A percentile compares a stretch with the other conserved stretches of the same genome.
Conservation (phyloP, 2,797 vertebrate genomes). For the Craterocephalus amniculus region DNA sequence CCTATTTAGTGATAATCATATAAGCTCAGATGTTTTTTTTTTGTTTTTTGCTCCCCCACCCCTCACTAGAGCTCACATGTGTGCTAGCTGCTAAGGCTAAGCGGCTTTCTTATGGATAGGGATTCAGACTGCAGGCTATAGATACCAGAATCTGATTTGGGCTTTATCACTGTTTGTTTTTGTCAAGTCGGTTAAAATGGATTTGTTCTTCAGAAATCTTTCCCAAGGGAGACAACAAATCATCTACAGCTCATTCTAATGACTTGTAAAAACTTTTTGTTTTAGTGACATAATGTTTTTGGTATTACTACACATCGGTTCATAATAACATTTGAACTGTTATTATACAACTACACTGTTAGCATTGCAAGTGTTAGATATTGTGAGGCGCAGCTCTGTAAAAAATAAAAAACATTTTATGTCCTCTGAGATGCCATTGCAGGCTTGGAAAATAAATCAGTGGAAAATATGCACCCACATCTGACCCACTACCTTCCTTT, state of each 20-base stretch:
- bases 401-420: not conserved
- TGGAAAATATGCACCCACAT: conserved; percentile 1
- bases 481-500: not conserved
- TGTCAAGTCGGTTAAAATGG: conserved; percentile 76
- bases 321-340: not conserved
- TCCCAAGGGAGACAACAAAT: conserved; percentile 71
- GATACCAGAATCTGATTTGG: conserved; percentile 84
- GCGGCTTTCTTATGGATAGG: conserved; percentile 76
- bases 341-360: not conserved
- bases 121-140: conserved; percentile 76
- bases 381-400: not conserved
- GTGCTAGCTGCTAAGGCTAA: conserved; percentile 75
- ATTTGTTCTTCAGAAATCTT: conserved; percentile 79
- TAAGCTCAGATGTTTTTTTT: conserved; percentile 1
- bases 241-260: conserved; percentile 74
- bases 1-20: conserved; percentile 36
- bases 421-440: not conserved
- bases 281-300: conserved; percentile 32
- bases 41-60: conserved; percentile 1
- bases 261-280: conserved; percentile 77
- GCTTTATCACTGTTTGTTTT: conserved; percentile 79
- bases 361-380: not conserved
- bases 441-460: not conserved
- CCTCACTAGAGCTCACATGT: conserved; percentile 49
- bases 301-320: not conserved